A percentile compares a stretch with the other conserved stretches of the same genome.
phyloP scores from a whole-genome alignment of 1,140 invertebrate genomes.

The Marisa cornuarietis region DNA sequence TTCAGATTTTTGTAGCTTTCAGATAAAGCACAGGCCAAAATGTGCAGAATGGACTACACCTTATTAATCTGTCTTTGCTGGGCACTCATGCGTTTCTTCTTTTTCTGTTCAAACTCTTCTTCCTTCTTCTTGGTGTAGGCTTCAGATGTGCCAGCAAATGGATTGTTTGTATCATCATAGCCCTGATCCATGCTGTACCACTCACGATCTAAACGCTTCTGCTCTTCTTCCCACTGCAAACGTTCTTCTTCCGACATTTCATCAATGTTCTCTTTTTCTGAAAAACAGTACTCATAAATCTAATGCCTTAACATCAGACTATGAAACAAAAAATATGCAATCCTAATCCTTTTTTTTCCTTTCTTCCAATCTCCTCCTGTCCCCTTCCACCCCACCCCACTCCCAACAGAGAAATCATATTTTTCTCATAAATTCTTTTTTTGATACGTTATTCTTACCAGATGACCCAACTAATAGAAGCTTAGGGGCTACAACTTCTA shows the following conservation, averaged over 20 bases:
- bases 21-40: not conserved
- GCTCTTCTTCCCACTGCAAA: conserved; percentile 91
- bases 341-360: not conserved
- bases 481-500: no score
- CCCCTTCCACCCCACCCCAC: no score
- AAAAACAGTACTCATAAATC: not conserved
- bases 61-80: conserved; percentile 94
- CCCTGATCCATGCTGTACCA: conserved; percentile 96
- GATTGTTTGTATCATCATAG: conserved; percentile 92
- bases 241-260: conserved; percentile 67
- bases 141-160: conserved; percentile 88
- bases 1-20: no score
- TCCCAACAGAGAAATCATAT: no score
- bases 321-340: not conserved
- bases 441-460: no score
- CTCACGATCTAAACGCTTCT: conserved; percentile 90
- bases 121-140: conserved; percentile 93
- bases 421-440: no score
- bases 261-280: conserved; percentile 35
- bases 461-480: no score
- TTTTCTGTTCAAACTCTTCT: conserved; percentile 87
- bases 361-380: not conserved
- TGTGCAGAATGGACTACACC: conserved; percentile 49
- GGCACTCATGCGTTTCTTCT: conserved; percentile 91
- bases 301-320: not conserved